Base-by-base conservation (phyloP, 2,888 invertebrate genomes). In the Dexiosoma caninum region DNA sequence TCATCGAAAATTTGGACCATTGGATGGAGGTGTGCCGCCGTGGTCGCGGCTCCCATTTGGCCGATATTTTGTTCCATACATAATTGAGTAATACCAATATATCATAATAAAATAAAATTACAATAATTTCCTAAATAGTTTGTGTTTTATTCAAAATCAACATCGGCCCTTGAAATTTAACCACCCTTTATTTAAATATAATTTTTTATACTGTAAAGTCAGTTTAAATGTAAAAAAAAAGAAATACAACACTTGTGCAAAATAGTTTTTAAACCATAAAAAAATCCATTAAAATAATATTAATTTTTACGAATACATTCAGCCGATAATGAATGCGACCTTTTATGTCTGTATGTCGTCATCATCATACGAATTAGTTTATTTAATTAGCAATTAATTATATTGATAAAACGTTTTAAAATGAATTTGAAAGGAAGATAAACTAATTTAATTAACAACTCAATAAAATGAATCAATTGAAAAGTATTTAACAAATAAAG, bases 361-460 rank as follows among this genome's bases (percentile, higher is more conserved):
- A 67, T 6, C 57, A 62, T 32, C 57, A 42, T 32, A 75, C 64
- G 37, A 46, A 74, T 42, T 64, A 55, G 32, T 44, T 59, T 67
- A 67, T 76, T 75, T 76, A 76, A 71, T 80, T 74, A 64, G 12
- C 42, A 74, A 51, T 46, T 71, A 71, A 53, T 51, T 67, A 55
- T 49, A 51, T 59, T 19, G 10, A 49, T 23, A 53, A 53, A 75
- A 62, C 60, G 32, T 55, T 64, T 60, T 67, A 42, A 70, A 64
- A 64, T 53, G 42, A n/a, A n/a, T n/a, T n/a, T n/a, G n/a, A 74
- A 53, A 9, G 30, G 21, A 49, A 8, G 4, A 12, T 53, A 32
- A n/a, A 74, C 64, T 71, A 67, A 71, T 76, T 70, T 76, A 80
- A 71, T 81, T 67, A 72, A 71, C 62, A 49, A 60, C 71, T 72